These are phyloP conservation scores for Oreochromis grahami DNA, from an alignment of 2,797 vertebrate species.

Conservation along the genomic window DNA sequence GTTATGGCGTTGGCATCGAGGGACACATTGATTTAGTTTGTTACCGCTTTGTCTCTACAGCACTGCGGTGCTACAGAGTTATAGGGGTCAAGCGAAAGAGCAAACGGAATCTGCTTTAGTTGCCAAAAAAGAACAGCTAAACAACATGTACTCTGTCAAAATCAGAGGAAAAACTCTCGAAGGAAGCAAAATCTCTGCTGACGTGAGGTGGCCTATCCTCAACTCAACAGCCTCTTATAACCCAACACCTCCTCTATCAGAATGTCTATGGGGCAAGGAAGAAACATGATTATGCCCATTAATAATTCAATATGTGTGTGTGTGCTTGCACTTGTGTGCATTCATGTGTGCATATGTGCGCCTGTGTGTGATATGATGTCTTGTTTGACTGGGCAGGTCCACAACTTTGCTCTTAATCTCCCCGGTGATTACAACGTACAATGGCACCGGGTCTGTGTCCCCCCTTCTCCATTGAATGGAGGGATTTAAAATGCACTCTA, in stretches of 20 bases:
- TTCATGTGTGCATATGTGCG: conserved; percentile 9
- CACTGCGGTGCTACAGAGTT: conserved; percentile 62
- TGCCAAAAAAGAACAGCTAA: conserved; percentile 63
- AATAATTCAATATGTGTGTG: conserved; percentile 72
- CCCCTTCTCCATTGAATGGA: conserved; percentile 28
- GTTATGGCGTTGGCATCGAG: conserved; percentile 47
- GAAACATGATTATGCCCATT: conserved; percentile 77
- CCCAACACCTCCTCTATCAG: conserved; percentile 72
- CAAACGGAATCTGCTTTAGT: conserved; percentile 68
- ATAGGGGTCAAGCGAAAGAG: conserved; percentile 69
- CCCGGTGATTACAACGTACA: conserved; percentile 54
- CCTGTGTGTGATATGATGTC: conserved; percentile 55
- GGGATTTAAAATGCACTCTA: conserved; percentile 56
- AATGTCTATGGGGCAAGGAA: conserved; percentile 62
- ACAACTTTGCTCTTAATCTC: conserved; percentile 63
- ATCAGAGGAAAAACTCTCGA: conserved; percentile 60
- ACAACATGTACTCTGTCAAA: conserved; percentile 71
- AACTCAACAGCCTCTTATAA: conserved; percentile 73
- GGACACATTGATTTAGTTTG: conserved; percentile 62
- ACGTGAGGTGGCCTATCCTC: conserved; percentile 60
- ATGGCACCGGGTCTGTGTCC: conserved; percentile 31
- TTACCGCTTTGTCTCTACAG: conserved; percentile 40
- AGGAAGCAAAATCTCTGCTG: conserved; percentile 73
- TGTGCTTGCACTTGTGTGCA: not conserved
- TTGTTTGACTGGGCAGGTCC: conserved; percentile 61